Evolutionary conservation across 2,797 vertebrate genomes (phyloP), one percentile per base, ranked within the genome.

Genomic region (Apodemus agrarius): DNA sequence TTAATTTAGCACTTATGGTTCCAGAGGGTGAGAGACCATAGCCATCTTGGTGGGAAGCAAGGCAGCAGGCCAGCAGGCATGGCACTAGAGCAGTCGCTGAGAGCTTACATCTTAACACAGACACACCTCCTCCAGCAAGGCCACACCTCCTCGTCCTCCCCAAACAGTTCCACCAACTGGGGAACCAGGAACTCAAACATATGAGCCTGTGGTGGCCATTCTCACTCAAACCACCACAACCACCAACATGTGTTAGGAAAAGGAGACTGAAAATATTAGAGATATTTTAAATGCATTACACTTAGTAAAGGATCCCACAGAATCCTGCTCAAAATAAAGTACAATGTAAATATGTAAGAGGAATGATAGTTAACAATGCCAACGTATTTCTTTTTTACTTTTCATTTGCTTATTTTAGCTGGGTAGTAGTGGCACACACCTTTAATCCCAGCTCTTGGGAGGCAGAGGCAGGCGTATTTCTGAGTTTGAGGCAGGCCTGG

Each of bases 291-390:
- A 82, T 83, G 49, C 17, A 63, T 10, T 69, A 13, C 6, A 85
- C 85, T 92, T 95, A 90, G 89, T 90, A 86, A 93, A 95, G 3
- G 7, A 84, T 43, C 90, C 85, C 31, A 82, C 24, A 76, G 34
- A 88, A 63, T 69, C 40, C 37, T 86, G 86, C 54, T 96, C 89
- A 93, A 11, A 34, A 83, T 37, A 14, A 37, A 94, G 49, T 82
- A 65, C 10, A 37, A n/a, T 19, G 24, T 75, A 6, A 10, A 54
- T 43, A 61, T 4, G 61, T 29, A 82, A 40, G 29, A 72, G 1
- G 6, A 74, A 3, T 85, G 54, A 69, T 89, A 21, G 61, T 52
- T 34, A 79, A 86, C 34, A 72, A 78, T 11, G 10, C 74, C 63
- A 94, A 84, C 82, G 4, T 40, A n/a, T 59, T 81, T 82, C 54